Percentiles rank a stretch among this genome's conserved stretches.
These are phyloP conservation scores for Chrysopilus asiliformis DNA, from an alignment of 2,888 invertebrate genomes.

Conservation along the genomic window DNA sequence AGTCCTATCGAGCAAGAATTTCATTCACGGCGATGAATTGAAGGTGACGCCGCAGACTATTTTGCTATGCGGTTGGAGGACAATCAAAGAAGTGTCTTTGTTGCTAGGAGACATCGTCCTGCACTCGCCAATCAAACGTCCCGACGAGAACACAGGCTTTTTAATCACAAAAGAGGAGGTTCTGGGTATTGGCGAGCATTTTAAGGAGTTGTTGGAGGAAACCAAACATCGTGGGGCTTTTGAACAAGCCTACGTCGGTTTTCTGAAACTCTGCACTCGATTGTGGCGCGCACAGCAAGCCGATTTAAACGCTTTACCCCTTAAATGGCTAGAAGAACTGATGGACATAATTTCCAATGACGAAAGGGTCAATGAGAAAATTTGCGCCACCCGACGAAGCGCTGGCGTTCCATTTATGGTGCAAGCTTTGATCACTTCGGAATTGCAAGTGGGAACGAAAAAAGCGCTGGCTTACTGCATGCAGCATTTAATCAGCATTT, in stretches of 20 bases:
- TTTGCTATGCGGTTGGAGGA: slow-evolving; percentile 86
- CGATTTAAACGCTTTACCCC: slow-evolving; percentile 45
- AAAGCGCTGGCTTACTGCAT: slow-evolving; percentile 47
- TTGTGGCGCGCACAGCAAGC: slow-evolving; percentile 38
- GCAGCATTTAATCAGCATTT: slow-evolving; percentile 37
- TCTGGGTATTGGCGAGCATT: slow-evolving; percentile 48
- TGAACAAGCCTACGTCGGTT: slow-evolving; percentile 87
- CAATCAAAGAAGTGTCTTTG: slow-evolving; percentile 74
- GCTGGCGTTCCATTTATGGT: slow-evolving; percentile 88
- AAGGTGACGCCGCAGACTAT: slow-evolving; percentile 64
- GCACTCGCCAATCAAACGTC: slow-evolving; percentile 36
- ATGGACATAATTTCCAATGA: slow-evolving; percentile 42
- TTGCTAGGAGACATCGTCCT: slow-evolving; percentile 51
- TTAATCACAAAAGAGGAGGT: slow-evolving; percentile 40
- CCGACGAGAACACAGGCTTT: slow-evolving; percentile 17
- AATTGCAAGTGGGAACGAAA: slow-evolving; percentile 47
- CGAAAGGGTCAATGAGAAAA: slow-evolving; percentile 30
- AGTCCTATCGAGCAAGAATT: slow-evolving; percentile 14
- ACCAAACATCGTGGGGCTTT: slow-evolving; percentile 96
- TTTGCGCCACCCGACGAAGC: slow-evolving; percentile 77
- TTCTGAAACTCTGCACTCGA: slow-evolving; percentile 57
- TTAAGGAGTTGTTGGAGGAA: slow-evolving; percentile 50
- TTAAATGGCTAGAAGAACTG: slow-evolving; percentile 49
- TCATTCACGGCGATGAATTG: slow-evolving; percentile 28
- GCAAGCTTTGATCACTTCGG: slow-evolving; percentile 64